Conservation (phyloP, 1,140 invertebrate genomes). For the Drosophila willistoni region DNA sequence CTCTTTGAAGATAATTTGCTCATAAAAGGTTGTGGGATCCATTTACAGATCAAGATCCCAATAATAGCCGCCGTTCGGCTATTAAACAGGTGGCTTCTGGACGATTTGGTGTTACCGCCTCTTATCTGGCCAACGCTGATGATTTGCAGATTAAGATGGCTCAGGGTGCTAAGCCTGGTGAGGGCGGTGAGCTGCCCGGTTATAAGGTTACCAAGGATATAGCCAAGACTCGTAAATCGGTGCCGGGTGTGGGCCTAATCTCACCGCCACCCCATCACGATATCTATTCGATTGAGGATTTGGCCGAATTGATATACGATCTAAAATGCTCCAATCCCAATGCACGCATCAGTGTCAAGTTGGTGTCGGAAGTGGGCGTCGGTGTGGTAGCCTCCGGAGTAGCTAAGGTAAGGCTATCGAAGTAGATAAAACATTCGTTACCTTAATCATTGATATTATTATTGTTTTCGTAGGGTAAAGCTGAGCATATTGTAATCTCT, state of each 20-base stretch:
- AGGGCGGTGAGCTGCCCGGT: slow-evolving; percentile 95
- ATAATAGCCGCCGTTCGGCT: slow-evolving; percentile 90
- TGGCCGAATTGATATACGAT: slow-evolving; percentile 99
- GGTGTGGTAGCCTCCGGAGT: slow-evolving; percentile 99
- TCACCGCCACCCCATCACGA: slow-evolving; percentile 99
- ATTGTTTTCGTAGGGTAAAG: slow-evolving; percentile 90
- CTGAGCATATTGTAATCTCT: slow-evolving; percentile 98
- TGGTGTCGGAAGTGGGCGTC: slow-evolving; percentile 99
- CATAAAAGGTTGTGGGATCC: too few species aligned
- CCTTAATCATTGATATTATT: too few species aligned
- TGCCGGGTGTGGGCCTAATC: slow-evolving; percentile 98
- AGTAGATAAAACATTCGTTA: too few species aligned
- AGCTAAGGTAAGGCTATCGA: slow-evolving; percentile 89
- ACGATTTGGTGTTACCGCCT: slow-evolving; percentile 98
- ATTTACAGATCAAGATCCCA: slow-evolving; percentile 87
- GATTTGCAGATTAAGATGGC: slow-evolving; percentile 99
- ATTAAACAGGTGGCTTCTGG: slow-evolving; percentile 98
- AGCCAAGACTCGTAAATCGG: slow-evolving; percentile 96
- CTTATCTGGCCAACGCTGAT: slow-evolving; percentile 98
- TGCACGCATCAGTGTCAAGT: slow-evolving; percentile 98
- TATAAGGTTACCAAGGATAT: slow-evolving; percentile 96
- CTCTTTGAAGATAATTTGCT: not conserved
- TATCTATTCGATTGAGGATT: slow-evolving; percentile 99
- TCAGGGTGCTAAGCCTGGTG: slow-evolving; percentile 98
- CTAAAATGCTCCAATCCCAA: slow-evolving; percentile 98